A percentile compares a stretch with the other conserved stretches of the same genome.
Evolutionary conservation across 2,113 vertebrate species (phyloP).

Genomic region (Nettapus auritus): DNA sequence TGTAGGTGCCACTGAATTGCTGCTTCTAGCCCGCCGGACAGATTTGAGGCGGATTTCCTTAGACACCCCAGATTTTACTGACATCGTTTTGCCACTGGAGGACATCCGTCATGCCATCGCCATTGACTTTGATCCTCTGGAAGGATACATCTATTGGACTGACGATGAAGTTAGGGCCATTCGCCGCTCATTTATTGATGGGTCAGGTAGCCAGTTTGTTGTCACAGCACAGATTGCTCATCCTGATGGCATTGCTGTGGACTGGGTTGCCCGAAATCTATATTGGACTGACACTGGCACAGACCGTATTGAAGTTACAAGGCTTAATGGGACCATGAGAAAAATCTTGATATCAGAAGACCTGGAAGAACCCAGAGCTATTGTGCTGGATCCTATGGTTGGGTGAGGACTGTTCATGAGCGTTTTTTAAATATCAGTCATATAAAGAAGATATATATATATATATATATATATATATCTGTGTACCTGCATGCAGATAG

Average conservation of each 20-base stretch:
- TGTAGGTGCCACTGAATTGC: slow-evolving; percentile 88
- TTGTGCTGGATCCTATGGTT: slow-evolving; percentile 91
- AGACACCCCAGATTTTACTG: slow-evolving; percentile 95
- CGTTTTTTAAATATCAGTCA: background rate
- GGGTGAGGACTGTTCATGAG: slow-evolving; percentile 80
- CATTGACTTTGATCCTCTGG: slow-evolving; percentile 95
- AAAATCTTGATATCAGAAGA: slow-evolving; percentile 96
- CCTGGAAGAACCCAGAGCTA: slow-evolving; percentile 94
- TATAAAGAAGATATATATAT: background rate
- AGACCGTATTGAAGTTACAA: slow-evolving; percentile 94
- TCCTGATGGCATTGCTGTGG: slow-evolving; percentile 94
- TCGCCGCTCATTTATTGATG: slow-evolving; percentile 87
- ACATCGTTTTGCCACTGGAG: slow-evolving; percentile 90
- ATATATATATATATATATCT: background rate
- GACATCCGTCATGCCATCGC: slow-evolving; percentile 97
- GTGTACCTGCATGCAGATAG: background rate
- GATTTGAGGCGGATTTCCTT: slow-evolving; percentile 94
- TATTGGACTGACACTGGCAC: slow-evolving; percentile 99
- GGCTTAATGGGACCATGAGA: slow-evolving; percentile 95
- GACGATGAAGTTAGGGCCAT: slow-evolving; percentile 95
- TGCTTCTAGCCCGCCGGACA: slow-evolving; percentile 91
- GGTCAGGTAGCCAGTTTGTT: slow-evolving; percentile 88
- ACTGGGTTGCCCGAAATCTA: slow-evolving; percentile 95
- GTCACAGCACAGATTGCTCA: slow-evolving; percentile 93
- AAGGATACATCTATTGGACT: slow-evolving; percentile 94